Percentiles rank a stretch among this genome's conserved stretches.
These are phyloP conservation scores for Orthonyx spaldingii DNA, from an alignment of 2,113 vertebrate genomes.

Conservation along the genomic window DNA sequence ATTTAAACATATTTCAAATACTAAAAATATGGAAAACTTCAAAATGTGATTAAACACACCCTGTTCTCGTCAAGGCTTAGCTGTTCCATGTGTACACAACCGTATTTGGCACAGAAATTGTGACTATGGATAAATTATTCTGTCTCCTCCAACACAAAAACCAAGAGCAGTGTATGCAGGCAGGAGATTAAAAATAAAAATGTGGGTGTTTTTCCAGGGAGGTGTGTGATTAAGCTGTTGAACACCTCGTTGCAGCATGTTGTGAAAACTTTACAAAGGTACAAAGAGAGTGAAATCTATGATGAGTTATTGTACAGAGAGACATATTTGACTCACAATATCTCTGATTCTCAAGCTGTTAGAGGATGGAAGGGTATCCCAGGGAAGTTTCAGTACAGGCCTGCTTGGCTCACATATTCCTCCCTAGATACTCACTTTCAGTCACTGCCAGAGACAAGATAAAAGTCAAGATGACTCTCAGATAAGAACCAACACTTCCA, in stretches of 20 bases:
- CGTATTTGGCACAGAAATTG: accelerated
- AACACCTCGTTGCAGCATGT: background rate
- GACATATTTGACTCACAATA: background rate
- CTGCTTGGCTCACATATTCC: background rate
- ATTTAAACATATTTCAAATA: background rate
- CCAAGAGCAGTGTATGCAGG: background rate
- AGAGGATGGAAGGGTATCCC: background rate
- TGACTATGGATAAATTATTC: background rate
- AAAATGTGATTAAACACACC: background rate
- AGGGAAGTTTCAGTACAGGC: background rate
- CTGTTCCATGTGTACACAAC: background rate
- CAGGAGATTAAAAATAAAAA: background rate
- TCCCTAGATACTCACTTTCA: background rate
- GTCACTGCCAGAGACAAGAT: background rate
- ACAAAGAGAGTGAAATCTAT: background rate
- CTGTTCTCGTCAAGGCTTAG: background rate
- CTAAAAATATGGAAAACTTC: background rate
- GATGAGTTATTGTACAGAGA: background rate
- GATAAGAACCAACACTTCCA: background rate
- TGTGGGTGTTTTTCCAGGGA: background rate
- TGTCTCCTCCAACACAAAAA: background rate
- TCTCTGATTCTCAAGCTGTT: background rate
- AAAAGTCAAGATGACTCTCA: background rate
- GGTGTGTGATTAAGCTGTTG: background rate
- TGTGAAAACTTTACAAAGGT: background rate